Evolutionary conservation across 2,797 vertebrate species (phyloP), one percentile per base, ranked within the genome.

Genomic region (Pangasius mekongensis): DNA sequence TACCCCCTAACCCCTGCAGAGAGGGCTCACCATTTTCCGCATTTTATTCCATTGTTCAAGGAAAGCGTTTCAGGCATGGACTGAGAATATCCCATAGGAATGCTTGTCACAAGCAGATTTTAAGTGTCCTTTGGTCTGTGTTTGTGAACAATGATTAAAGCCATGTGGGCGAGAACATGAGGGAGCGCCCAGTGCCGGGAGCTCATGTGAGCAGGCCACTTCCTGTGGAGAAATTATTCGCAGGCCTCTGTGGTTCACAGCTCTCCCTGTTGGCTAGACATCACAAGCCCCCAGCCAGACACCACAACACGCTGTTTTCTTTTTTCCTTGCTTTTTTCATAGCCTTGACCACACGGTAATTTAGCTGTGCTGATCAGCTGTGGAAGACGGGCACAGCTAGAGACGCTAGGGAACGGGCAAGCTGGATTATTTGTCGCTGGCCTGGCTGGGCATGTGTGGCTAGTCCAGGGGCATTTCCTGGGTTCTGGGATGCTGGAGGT

Each of bases 281-380:
- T 93, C 94, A 93, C 93, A 92, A 90, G 82, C 82, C 62, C 91
- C 16, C 64, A 85, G 90, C 90, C 93, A 94, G 94, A 93, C 93
- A 91, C 92, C 93, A 92, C 87, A 89, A 87, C 0, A 84, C 89
- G 84, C 88, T 87, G 90, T 89, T 92, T 90, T 92, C 85, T 84
- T 87, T 76, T 66, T 76, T 69, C 27, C 30, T 91, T 83, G 27
- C 84, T 91, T 92, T 93, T 92, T 94, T 91, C 86, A 91, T 87
- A 89, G 92, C 82, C 18, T 89, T 89, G 80, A 91, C 85, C 90
- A 74, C 24, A 88, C 91, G 90, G 88, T 87, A 89, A 93, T 89
- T 93, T 91, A 93, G 92, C 87, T 74, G 80, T 89, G 90, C 90
- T 86, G 92, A 90, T 89, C 86, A 87, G 52, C 87, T 88, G 60